A percentile compares a stretch with the other conserved stretches of the same genome.
These are phyloP conservation scores for Pedionomus torquatus DNA, from an alignment of 2,113 vertebrate genomes.

Conservation along the genomic window DNA sequence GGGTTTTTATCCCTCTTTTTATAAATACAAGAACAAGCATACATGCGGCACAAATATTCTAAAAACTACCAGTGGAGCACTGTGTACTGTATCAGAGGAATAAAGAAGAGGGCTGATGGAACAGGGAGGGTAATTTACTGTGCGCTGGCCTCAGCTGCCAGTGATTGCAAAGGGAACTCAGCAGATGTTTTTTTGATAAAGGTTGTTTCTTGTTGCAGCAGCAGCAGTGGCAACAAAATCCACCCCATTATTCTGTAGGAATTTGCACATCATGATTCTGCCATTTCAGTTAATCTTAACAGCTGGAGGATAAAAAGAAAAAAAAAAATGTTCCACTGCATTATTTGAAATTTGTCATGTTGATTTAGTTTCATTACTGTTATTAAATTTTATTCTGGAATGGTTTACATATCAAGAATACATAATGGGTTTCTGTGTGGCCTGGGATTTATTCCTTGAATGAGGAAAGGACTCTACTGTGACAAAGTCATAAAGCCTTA, in stretches of 20 bases:
- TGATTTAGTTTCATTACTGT: conserved; percentile 60
- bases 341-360: conserved; percentile 66
- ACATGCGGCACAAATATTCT: background rate
- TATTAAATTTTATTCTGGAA: conserved; percentile 45
- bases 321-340: conserved; percentile 37
- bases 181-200: conserved; percentile 71
- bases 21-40: background rate
- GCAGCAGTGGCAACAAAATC: conserved; percentile 2
- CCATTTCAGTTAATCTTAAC: conserved; percentile 54
- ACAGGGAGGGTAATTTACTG: conserved; percentile 63
- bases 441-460: conserved; percentile 52
- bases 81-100: conserved; percentile 8
- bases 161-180: conserved; percentile 41
- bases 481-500: conserved; percentile 60
- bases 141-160: conserved; percentile 51
- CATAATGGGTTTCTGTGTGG: conserved; percentile 25
- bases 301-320: conserved; percentile 31
- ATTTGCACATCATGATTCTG: conserved; percentile 21
- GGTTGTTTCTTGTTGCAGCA: conserved; percentile 45
- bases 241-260: background rate
- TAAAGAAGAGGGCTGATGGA: conserved; percentile 23
- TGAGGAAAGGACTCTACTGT: conserved; percentile 42
- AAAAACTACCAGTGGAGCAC: background rate
- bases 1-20: background rate
- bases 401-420: conserved; percentile 56